Base-by-base conservation (phyloP, 2,113 vertebrate genomes). In the Pundamilia nyererei region DNA sequence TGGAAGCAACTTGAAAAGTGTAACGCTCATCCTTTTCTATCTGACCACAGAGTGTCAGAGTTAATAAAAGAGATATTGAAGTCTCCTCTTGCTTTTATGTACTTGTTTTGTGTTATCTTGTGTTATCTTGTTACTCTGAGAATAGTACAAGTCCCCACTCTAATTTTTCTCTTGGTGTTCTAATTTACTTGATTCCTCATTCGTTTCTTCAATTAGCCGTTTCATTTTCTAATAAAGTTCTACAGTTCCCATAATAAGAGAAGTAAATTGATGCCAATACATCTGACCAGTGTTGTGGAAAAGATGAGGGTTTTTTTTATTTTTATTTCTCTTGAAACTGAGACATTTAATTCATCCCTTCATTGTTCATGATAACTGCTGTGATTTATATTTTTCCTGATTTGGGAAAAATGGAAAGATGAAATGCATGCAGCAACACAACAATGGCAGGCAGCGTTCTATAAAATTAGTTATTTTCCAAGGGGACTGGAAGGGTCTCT, bases 1-100 rank as follows among this genome's bases (percentile, higher is more conserved):
- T 94, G 92, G 89, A 93, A 92, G 84, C 88, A 93, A 95, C 91
- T 93, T 95, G 91, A 95, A 93, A 92, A 93, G 93, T 94, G 93
- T 94, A 92, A 91, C 90, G 84, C 89, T 92, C 89, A 82, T 91
- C 89, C 91, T 93, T 96, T 95, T 94, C 89, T 89, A 92, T 94
- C 91, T 94, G 94, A 91, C 92, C 89, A 24, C 84, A 79, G 81
- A 82, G 90, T 83, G 93, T 94, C 94, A 93, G 92, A 93, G 60
- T 92, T 88, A 95, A 95, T 96, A 96, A 96, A 92, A 87, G 51
- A 91, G 72, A 85, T 86, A 91, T 91, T 92, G 21, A 90, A 94
- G 89, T 87, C 85, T 86, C 21, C 33, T 65, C 62, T 86, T 42
- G 49, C 80, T 87, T 88, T 94, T 65, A 49, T 93, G 93, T 82